These are phyloP conservation scores for Pseudochromis fuscus DNA, from an alignment of 2,797 vertebrate genomes.

Conservation along the genomic window DNA sequence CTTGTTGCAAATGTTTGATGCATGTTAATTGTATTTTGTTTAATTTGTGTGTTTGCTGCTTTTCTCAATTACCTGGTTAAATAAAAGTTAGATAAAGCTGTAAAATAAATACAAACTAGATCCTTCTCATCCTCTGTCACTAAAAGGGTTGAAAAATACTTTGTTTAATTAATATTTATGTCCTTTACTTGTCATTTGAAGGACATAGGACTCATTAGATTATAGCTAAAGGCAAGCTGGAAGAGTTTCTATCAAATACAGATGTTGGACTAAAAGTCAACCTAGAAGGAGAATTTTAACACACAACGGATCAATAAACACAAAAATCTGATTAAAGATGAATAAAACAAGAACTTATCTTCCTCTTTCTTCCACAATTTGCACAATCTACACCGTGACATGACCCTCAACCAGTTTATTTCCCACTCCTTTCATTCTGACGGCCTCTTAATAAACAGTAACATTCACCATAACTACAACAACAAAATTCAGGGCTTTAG, in stretches of 20 bases:
- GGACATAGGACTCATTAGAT: background rate
- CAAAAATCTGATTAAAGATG: background rate
- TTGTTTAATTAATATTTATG: background rate
- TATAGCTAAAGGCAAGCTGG: background rate
- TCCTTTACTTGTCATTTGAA: background rate
- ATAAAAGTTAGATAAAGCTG: no score
- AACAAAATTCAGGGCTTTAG: conserved; percentile 5
- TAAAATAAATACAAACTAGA: no score
- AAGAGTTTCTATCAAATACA: background rate
- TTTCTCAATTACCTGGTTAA: no score
- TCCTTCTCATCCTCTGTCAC: background rate
- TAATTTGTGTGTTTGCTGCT: no score
- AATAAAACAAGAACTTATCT: background rate
- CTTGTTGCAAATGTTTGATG: no score
- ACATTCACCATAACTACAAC: conserved; percentile 14
- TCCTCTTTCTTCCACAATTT: background rate
- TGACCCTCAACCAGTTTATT: background rate
- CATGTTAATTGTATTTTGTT: no score
- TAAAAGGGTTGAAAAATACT: background rate
- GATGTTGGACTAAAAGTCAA: background rate
- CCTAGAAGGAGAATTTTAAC: background rate
- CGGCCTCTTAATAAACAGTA: background rate
- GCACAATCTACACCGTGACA: background rate
- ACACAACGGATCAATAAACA: background rate
- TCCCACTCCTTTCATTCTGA: background rate